Evolutionary conservation across 2,797 vertebrate species (phyloP), one percentile per base, ranked within the genome.

Genomic region (Sebastolobus alascanus): DNA sequence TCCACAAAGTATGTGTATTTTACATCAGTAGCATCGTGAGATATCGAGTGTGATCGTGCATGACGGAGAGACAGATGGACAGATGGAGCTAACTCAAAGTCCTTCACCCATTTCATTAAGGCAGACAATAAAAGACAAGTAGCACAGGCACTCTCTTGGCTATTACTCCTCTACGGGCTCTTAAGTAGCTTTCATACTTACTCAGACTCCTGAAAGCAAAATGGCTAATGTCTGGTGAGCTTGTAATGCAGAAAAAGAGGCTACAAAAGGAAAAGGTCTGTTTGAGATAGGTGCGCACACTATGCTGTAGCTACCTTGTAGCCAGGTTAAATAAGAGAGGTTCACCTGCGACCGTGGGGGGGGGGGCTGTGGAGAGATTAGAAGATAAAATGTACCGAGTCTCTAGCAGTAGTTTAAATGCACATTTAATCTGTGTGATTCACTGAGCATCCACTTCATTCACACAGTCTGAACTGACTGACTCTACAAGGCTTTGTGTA

Each of bases 41-140:
- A 58, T 60, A 76, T 9, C 14, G 18, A 69, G 59, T 6, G 27
- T 55, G 27, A 86, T 18, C 1, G 9, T 65, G 54, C 43, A 56
- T 72, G 59, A 72, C 12, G 12, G 18, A 55, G 18, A 81, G 43
- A 65, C 52, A 72, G 72, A 79, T 75, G 72, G 61, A 59, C 43
- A 29, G 61, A 63, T 2, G 11, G 61, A 71, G 73, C 18, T 33
- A 20, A 69, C 58, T 40, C 37, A 43, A 38, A 18, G 31, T 14
- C 13, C 33, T 75, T 43, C 68, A 61, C 37, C 68, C 27, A 20
- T 73, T 85, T 68, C 29, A 82, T 79, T 31, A 58, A 77, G 31
- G 31, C 33, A 73, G 77, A 81, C 75, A 71, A 83, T 85, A 75
- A 84, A 80, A 79, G 68, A 58, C 33, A 52, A 69, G 75, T 22